phyloP scores from a whole-genome alignment of 2,888 invertebrate genomes.

The Acleris cristana region DNA sequence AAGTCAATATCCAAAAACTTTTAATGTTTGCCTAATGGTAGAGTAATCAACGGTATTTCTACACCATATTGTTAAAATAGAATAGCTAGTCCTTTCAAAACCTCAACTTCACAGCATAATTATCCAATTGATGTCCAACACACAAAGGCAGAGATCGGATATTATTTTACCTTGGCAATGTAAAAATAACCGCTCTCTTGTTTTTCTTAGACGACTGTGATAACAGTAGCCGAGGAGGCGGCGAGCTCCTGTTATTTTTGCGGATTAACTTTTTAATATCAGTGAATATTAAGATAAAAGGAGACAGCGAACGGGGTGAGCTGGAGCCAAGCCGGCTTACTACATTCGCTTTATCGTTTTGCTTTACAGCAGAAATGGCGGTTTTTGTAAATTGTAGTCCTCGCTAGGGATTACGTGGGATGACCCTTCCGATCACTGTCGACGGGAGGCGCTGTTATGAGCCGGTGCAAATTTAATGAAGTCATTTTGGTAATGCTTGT shows the following conservation, averaged over 20 bases:
- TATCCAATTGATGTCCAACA: no score
- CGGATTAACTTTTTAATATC: constrained; percentile 66
- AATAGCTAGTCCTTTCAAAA: no score
- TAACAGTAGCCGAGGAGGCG: constrained; percentile 46
- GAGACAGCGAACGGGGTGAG: constrained; percentile 52
- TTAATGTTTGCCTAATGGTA: not conserved
- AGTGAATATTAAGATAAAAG: constrained; percentile 63
- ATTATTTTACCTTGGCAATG: constrained; percentile 33
- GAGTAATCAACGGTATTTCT: no score
- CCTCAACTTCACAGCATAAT: no score
- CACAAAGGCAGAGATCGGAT: constrained; percentile 11
- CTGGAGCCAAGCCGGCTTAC: constrained; percentile 52
- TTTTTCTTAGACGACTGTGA: constrained; percentile 41
- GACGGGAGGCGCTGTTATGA: constrained; percentile 1
- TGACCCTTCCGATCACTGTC: constrained; percentile 69
- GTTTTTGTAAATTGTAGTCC: constrained; percentile 69
- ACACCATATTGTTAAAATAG: no score
- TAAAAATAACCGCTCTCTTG: constrained; percentile 29
- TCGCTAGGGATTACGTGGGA: constrained; percentile 72
- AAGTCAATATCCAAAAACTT: constrained; percentile 70
- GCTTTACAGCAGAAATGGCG: constrained; percentile 65
- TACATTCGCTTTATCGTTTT: constrained; percentile 65
- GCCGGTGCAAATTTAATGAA: not conserved
- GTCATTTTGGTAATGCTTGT: not conserved
- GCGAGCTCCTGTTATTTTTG: constrained; percentile 50